phyloP scores from a whole-genome alignment of 2,797 vertebrate species.

The Enteromius paludinosus region DNA sequence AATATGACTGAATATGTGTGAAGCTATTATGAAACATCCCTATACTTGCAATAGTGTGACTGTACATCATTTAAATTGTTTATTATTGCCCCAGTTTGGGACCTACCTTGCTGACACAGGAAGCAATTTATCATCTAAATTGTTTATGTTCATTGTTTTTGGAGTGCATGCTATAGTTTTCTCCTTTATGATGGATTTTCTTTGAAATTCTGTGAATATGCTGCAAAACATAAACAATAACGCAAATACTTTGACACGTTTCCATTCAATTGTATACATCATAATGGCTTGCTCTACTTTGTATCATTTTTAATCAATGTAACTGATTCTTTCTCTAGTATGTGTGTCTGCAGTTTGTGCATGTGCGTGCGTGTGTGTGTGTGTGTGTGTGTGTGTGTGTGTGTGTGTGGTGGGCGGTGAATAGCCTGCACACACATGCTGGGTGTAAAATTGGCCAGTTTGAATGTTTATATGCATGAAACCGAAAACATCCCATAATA shows the following conservation, averaged over 20 bases:
- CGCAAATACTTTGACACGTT: background rate
- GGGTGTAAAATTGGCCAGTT: constrained; percentile 40
- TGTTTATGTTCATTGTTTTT: background rate
- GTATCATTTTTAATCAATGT: background rate
- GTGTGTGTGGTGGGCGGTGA: background rate
- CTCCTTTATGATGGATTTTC: background rate
- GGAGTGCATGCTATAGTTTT: background rate
- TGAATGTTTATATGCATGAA: constrained; percentile 45
- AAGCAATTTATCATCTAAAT: background rate
- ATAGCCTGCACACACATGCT: constrained; percentile 10
- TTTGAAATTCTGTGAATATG: background rate
- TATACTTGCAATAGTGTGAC: background rate
- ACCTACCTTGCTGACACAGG: background rate
- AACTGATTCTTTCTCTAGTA: background rate
- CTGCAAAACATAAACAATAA: background rate
- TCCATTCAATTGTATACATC: background rate
- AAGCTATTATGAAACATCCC: background rate
- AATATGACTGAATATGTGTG: background rate
- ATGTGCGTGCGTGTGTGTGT: background rate
- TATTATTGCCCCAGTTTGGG: background rate
- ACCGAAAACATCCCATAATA: constrained; percentile 21
- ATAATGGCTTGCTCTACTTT: background rate
- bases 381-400: background rate
- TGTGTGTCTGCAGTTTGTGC: background rate
- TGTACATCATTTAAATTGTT: background rate